phyloP scores from a whole-genome alignment of 1,140 invertebrate genomes.

The Drosophila watanabei region DNA sequence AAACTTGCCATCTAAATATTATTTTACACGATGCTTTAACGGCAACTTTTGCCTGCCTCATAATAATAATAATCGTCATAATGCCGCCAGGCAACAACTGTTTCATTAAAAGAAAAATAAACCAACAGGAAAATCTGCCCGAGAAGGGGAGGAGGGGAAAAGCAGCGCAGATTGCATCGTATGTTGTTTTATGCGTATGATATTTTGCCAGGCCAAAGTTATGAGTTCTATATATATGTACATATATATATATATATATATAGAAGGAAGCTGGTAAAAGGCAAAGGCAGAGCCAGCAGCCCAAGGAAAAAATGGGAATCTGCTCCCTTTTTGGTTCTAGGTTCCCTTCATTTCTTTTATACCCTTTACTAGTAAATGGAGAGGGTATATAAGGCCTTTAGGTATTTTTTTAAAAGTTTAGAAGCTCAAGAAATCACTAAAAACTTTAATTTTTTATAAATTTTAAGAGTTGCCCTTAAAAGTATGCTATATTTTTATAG shows the following conservation, averaged over 20 bases:
- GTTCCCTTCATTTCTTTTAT: constrained; percentile 15
- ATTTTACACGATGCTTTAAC: constrained; percentile 82
- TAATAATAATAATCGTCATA: constrained; percentile 83
- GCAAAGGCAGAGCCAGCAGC: constrained; percentile 33
- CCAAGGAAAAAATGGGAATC: constrained; percentile 68
- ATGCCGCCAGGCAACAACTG: constrained; percentile 75
- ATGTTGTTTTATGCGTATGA: constrained; percentile 82
- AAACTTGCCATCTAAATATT: constrained; percentile 76
- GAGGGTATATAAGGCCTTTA: neutral
- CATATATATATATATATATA: neutral
- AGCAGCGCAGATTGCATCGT: constrained; percentile 29
- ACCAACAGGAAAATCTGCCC: constrained; percentile 43
- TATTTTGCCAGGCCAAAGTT: constrained; percentile 80
- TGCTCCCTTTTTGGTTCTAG: constrained; percentile 37
- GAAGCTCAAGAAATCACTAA: neutral
- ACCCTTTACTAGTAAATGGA: neutral
- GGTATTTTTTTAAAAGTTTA: neutral
- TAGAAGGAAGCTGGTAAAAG: constrained; percentile 37
- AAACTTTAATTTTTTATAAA: neutral
- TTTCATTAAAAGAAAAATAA: constrained; percentile 79
- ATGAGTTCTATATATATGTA: constrained; percentile 37
- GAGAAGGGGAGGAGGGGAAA: neutral
- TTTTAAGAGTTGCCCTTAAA: neutral
- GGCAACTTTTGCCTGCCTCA: constrained; percentile 80
- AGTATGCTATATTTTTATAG: neutral